A percentile compares a stretch with the other conserved stretches of the same genome.
Evolutionary conservation across 2,797 vertebrate species (phyloP).

Genomic region (Eospalax fontanierii): DNA sequence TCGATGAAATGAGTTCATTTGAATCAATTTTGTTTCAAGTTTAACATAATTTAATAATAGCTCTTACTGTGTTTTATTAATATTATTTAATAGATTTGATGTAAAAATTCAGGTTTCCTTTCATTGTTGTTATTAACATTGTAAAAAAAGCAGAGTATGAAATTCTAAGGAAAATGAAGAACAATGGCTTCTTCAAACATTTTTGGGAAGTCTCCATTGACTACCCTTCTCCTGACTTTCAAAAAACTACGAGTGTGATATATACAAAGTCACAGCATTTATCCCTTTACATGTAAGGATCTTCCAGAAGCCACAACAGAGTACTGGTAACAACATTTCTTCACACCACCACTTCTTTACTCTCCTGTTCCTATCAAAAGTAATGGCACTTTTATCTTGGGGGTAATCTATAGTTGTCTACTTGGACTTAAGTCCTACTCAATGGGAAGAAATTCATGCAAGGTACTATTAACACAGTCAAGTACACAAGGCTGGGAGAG

Average conservation of each 20-base stretch:
- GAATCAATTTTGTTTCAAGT: neutral
- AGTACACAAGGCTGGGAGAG: too few species aligned
- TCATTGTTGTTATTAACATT: constrained; percentile 1
- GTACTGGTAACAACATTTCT: neutral
- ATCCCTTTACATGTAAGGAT: neutral
- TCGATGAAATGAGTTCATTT: neutral
- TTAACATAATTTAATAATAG: constrained; percentile 51
- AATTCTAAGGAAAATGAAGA: constrained; percentile 1
- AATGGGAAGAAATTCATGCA: too few species aligned
- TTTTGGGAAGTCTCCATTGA: neutral
- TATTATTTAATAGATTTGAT: constrained; percentile 38
- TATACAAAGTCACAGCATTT: neutral
- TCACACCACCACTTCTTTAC: neutral
- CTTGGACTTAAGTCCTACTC: too few species aligned
- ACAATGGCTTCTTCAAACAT: neutral
- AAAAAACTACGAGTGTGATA: neutral
- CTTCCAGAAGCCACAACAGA: too few species aligned
- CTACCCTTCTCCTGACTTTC: neutral
- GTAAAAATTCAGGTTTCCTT: neutral
- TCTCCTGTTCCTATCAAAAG: neutral
- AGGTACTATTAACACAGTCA: too few species aligned
- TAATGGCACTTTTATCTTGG: too few species aligned
- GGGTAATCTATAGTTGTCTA: too few species aligned
- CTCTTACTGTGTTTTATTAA: constrained; percentile 32
- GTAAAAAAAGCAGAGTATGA: neutral